Conservation (phyloP, 2,113 vertebrate genomes). For the Nasalis larvatus region DNA sequence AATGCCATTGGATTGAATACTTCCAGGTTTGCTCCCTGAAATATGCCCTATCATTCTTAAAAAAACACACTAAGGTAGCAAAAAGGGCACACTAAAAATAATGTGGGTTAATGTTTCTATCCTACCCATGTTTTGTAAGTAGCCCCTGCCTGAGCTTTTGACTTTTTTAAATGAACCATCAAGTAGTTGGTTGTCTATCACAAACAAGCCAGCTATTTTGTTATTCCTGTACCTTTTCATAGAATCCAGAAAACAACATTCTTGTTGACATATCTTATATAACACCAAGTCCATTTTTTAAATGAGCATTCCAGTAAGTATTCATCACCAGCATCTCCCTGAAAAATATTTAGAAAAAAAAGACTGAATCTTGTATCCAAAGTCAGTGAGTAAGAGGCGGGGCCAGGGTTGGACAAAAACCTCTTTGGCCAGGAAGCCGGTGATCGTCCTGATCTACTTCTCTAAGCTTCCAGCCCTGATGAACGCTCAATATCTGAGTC, state of each 20-base stretch:
- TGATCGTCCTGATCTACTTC: fast-evolving
- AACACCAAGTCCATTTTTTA: not conserved
- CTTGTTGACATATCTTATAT: not conserved
- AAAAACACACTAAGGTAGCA: not conserved
- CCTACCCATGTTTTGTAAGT: not conserved
- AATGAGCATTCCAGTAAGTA: not conserved
- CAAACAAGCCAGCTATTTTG: not conserved
- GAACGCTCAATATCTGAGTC: fast-evolving
- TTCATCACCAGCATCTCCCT: not conserved
- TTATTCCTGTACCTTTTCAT: not conserved
- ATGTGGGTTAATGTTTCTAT: fast-evolving
- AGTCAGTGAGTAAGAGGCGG: not conserved
- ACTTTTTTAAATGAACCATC: not conserved
- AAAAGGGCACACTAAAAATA: not conserved
- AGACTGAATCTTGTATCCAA: not conserved
- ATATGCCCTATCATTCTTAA: not conserved
- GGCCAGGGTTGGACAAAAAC: fast-evolving
- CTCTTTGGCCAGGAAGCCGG: fast-evolving
- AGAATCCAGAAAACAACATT: not conserved
- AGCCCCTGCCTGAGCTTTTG: not conserved
- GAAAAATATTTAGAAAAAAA: not conserved
- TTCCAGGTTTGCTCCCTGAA: not conserved
- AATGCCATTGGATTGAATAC: not conserved
- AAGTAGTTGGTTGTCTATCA: fast-evolving
- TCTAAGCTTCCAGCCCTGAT: not conserved